Conservation (phyloP, 2,888 invertebrate species). For the Helleia helle region DNA sequence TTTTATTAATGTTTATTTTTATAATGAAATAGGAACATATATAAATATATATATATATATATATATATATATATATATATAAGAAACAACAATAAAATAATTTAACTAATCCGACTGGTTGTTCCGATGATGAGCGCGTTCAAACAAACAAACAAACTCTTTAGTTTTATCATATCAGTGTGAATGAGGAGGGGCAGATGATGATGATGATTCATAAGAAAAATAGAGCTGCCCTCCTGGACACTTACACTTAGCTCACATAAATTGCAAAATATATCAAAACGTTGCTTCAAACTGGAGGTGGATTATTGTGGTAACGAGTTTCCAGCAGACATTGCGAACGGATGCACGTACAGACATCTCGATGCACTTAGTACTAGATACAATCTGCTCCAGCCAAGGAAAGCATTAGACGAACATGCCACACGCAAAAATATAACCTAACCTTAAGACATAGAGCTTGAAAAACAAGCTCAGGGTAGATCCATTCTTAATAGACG, state of each 20-base stretch:
- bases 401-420: neutral
- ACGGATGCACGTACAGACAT: constrained; percentile 63
- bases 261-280: constrained; percentile 56
- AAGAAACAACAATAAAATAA: no score
- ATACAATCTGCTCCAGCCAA: constrained; percentile 5
- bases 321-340: constrained; percentile 64
- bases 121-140: no score
- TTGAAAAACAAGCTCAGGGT: neutral
- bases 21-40: no score
- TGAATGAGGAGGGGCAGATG: no score
- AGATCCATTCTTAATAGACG: neutral
- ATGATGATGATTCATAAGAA: no score
- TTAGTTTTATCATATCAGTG: no score
- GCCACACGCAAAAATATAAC: neutral
- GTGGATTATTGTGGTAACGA: constrained; percentile 67
- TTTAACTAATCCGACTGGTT: no score
- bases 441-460: neutral
- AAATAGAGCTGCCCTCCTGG: no score
- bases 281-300: constrained; percentile 45
- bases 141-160: no score
- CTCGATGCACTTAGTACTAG: constrained; percentile 60
- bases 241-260: constrained; percentile 20
- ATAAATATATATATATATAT: no score
- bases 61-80: no score
- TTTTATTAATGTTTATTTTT: no score